A percentile compares a stretch with the other conserved stretches of the same genome.
Evolutionary conservation across 2,113 vertebrate genomes (phyloP).

Genomic region (Rhadina sibilatrix): DNA sequence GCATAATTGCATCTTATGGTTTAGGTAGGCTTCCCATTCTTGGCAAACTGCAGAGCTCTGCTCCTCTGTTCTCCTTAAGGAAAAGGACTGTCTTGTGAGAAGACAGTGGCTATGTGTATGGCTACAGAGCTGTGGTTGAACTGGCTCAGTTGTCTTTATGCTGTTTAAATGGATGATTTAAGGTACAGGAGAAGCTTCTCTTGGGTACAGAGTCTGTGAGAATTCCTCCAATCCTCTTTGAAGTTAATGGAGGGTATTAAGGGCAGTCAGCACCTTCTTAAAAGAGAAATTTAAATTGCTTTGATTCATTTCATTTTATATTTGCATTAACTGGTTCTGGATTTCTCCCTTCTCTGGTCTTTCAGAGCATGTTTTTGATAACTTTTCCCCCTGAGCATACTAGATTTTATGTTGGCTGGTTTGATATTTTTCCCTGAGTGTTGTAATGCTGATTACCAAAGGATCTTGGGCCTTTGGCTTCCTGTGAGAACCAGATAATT

Average conservation of each 20-base stretch:
- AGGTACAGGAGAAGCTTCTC: background rate
- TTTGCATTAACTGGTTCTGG: background rate
- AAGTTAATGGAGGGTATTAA: constrained; percentile 33
- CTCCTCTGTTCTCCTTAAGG: background rate
- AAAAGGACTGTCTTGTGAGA: background rate
- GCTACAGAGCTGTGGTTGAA: background rate
- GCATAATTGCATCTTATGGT: background rate
- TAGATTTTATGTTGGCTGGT: constrained; percentile 5
- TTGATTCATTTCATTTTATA: background rate
- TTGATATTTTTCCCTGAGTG: constrained; percentile 29
- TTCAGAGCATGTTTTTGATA: constrained; percentile 14
- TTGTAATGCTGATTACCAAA: constrained; percentile 42
- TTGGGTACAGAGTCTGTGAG: constrained; percentile 15
- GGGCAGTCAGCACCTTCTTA: constrained; percentile 16
- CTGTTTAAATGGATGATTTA: background rate
- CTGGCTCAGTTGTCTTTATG: background rate
- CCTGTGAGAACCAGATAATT: constrained; percentile 68
- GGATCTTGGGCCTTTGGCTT: constrained; percentile 53
- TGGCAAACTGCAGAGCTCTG: background rate
- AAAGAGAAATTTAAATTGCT: constrained; percentile 35
- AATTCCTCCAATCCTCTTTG: constrained; percentile 39
- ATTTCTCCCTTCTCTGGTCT: background rate
- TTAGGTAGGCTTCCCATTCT: background rate
- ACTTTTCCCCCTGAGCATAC: constrained; percentile 9
- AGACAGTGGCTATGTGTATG: background rate